phyloP scores from a whole-genome alignment of 2,888 invertebrate species.

The Habroteleia sp. region DNA sequence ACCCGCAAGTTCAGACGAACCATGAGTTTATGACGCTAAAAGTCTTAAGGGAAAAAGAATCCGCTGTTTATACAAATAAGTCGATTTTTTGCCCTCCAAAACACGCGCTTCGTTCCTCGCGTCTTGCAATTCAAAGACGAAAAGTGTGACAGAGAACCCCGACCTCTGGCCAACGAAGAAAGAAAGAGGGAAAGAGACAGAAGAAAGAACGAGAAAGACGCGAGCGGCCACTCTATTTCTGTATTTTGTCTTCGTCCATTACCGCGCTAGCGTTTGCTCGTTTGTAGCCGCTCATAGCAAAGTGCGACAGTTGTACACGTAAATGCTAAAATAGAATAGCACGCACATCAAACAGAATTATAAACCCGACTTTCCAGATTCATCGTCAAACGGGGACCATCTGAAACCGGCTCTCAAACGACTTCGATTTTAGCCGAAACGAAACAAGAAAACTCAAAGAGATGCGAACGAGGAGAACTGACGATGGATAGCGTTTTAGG shows the following conservation, averaged over 20 bases:
- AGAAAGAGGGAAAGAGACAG: slow-evolving; percentile 7
- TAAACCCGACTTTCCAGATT: slow-evolving; percentile 61
- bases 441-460: too few relatives aligned
- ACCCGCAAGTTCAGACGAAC: slow-evolving; percentile 16
- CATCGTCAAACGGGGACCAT: slow-evolving; percentile 19
- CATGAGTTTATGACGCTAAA: slow-evolving; percentile 23
- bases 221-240: slow-evolving; percentile 71
- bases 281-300: slow-evolving; percentile 60
- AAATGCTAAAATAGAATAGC: slow-evolving; percentile 76
- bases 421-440: too few relatives aligned
- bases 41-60: background rate
- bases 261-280: slow-evolving; percentile 58
- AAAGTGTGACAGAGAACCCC: background rate
- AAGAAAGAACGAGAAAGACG: slow-evolving; percentile 43
- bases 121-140: background rate
- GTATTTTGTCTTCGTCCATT: slow-evolving; percentile 74
- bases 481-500: slow-evolving; percentile 6
- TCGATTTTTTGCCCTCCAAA: too few relatives aligned
- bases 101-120: slow-evolving; percentile 27
- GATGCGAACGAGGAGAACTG: too few relatives aligned
- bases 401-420: too few relatives aligned
- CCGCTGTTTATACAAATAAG: too few relatives aligned
- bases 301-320: slow-evolving; percentile 71
- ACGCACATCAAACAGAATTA: slow-evolving; percentile 72
- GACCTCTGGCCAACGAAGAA: background rate